Base-by-base conservation (phyloP, 2,888 invertebrate species). In the Drosophila tripunctata region DNA sequence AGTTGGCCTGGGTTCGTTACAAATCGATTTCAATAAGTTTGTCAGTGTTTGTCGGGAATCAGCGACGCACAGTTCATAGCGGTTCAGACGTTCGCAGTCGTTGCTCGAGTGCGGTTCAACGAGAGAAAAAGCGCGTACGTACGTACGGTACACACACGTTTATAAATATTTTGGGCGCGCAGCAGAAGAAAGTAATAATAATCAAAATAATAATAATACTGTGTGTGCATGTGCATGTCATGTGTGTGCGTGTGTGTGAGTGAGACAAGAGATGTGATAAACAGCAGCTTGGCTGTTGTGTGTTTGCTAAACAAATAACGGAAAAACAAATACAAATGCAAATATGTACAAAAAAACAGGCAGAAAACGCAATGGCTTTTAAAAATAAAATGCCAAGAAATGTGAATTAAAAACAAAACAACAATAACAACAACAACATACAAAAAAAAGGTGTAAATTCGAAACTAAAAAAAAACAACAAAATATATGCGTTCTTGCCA, bases 21-120 rank as follows among this genome's bases (percentile, higher is more conserved):
- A 90, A 89, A 89, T 89, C 89, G 88, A 89, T 89, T 89, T 86
- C 89, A 82, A 77, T 85, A 88, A 88, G 89, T 89, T 89, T 89
- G 90, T 88, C 82, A 79, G 88, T 90, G 88, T 89, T 90, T 90
- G 88, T 78, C 84, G 89, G 73, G 72, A 82, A 83, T 83, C 74
- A 63, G 78, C 74, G 75, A 78, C 71, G 75, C 75, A 73, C 77
- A 73, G 74, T 74, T 66, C 66, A 74, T 30, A 67, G 27, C 44
- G 24, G n/a, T 36, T 68, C 78, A 85, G 80, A 78, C 82, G 85
- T 66, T 69, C 69, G 57, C 74, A 68, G 82, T 66, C 78, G 85
- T 63, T 71, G 78, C 67, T 65, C 69, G 79, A 61, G 83, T 78
- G 56, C 80, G 77, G 79, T 80, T 80, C 67, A 73, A 58, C 75